Percentiles rank a stretch among this genome's conserved stretches.
These are phyloP conservation scores for Panthera leo DNA, from an alignment of 2,113 vertebrate species.

Conservation along the genomic window DNA sequence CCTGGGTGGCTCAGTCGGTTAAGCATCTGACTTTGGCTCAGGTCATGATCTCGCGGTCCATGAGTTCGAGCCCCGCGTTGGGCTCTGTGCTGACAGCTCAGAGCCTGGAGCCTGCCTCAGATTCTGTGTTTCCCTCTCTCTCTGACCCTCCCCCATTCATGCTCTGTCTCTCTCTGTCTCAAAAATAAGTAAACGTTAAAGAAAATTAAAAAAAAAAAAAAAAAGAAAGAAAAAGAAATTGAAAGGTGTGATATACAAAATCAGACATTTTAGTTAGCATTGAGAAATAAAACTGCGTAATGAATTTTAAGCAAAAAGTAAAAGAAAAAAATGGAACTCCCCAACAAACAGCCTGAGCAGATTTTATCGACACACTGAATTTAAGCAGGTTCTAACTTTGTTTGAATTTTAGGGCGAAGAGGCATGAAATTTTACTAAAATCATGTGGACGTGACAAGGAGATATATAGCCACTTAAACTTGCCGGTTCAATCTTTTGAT, in stretches of 20 bases:
- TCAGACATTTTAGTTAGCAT: neutral
- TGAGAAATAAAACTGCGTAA: constrained; percentile 8
- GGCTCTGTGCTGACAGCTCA: too few species aligned
- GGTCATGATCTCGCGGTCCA: too few species aligned
- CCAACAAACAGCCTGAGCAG: neutral
- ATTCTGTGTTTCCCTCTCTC: too few species aligned
- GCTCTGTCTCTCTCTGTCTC: too few species aligned
- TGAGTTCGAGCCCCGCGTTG: too few species aligned
- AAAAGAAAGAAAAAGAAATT: constrained; percentile 6
- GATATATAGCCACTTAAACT: neutral
- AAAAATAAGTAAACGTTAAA: too few species aligned
- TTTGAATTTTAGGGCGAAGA: neutral
- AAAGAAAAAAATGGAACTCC: neutral
- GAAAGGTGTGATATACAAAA: neutral
- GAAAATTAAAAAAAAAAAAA: too few species aligned
- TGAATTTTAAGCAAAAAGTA: constrained; percentile 6
- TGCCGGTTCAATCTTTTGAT: neutral
- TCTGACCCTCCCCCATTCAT: too few species aligned
- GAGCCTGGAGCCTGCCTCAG: too few species aligned
- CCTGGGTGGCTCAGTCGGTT: too few species aligned
- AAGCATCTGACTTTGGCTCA: too few species aligned
- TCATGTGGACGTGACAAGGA: neutral
- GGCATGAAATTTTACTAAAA: neutral
- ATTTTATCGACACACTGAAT: neutral
- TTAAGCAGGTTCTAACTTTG: neutral